These are phyloP conservation scores for Cotesia glomerata DNA, from an alignment of 1,140 invertebrate genomes.

Conservation along the genomic window DNA sequence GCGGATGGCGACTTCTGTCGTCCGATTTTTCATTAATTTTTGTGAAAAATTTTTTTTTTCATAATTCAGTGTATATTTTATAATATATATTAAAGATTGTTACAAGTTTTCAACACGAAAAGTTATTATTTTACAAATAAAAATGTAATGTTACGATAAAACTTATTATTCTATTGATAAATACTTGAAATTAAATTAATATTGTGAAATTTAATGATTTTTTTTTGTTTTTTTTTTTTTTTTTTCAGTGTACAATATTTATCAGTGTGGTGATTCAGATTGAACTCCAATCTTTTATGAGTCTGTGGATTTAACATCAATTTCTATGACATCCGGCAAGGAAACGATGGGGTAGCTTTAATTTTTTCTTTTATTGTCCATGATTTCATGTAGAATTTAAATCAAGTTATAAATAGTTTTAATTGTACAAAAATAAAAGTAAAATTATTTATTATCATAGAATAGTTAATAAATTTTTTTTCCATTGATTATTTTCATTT, in stretches of 20 bases:
- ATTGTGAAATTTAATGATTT: not conserved
- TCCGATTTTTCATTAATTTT: conserved; percentile 41
- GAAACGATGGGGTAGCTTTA: conserved; percentile 58
- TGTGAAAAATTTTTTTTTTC: conserved; percentile 30
- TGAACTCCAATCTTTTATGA: conserved; percentile 42
- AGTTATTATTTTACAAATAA: too few relatives aligned
- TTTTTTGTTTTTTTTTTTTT: conserved; percentile 22
- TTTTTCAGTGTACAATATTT: conserved; percentile 14
- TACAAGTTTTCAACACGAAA: too few relatives aligned
- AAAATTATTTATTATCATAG: not conserved
- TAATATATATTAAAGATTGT: too few relatives aligned
- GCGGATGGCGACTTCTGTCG: conserved; percentile 57
- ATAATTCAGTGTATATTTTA: conserved; percentile 4
- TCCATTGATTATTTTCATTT: conserved; percentile 1
- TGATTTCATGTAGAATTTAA: not conserved
- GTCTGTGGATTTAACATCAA: conserved; percentile 42
- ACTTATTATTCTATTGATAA: not conserved
- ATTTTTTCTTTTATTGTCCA: not conserved
- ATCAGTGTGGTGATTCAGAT: conserved; percentile 7
- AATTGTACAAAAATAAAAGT: not conserved
- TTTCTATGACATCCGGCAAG: conserved; percentile 60
- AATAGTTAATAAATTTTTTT: not conserved
- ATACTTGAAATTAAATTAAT: not conserved
- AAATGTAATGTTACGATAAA: too few relatives aligned
- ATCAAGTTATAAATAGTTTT: too few relatives aligned